These are phyloP conservation scores for Agelas oroides DNA, from an alignment of 37 sponge, comb jelly and placozoan genomes.

Conservation along the genomic window DNA sequence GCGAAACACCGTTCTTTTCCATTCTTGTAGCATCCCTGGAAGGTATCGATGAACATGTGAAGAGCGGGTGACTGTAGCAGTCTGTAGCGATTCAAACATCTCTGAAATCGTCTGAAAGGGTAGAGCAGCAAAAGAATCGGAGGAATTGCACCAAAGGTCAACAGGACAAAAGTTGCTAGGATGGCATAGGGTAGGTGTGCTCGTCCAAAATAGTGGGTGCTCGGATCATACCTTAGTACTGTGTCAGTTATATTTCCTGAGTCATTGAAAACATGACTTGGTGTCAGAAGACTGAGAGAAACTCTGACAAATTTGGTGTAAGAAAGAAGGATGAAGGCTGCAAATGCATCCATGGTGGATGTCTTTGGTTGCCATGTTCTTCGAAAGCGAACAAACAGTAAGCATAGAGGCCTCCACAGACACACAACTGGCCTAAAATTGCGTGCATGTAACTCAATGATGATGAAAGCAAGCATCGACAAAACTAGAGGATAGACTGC, in stretches of 20 bases:
- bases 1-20: constrained; percentile 15
- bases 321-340: constrained; percentile 1
- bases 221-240: constrained; percentile 2
- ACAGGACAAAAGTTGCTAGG: background rate
- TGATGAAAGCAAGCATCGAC: background rate
- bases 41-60: constrained; percentile 20
- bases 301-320: background rate
- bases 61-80: background rate
- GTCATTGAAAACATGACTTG: background rate
- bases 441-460: constrained; percentile 7
- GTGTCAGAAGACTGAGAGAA: background rate
- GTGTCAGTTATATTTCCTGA: background rate
- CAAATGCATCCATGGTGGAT: constrained; percentile 9
- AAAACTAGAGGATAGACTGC: constrained; percentile 15
- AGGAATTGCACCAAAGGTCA: constrained; percentile 13
- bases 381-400: background rate
- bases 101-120: constrained; percentile 8
- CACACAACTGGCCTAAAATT: constrained; percentile 10
- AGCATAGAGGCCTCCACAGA: constrained; percentile 6
- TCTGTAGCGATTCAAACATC: background rate
- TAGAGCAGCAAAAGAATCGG: constrained; percentile 13
- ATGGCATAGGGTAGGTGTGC: background rate
- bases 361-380: background rate
- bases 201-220: background rate
- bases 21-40: constrained; percentile 40